Percentiles rank a stretch among this genome's conserved stretches.
phyloP scores from a whole-genome alignment of 2,113 vertebrate species.

The Todiramphus saurophagus region DNA sequence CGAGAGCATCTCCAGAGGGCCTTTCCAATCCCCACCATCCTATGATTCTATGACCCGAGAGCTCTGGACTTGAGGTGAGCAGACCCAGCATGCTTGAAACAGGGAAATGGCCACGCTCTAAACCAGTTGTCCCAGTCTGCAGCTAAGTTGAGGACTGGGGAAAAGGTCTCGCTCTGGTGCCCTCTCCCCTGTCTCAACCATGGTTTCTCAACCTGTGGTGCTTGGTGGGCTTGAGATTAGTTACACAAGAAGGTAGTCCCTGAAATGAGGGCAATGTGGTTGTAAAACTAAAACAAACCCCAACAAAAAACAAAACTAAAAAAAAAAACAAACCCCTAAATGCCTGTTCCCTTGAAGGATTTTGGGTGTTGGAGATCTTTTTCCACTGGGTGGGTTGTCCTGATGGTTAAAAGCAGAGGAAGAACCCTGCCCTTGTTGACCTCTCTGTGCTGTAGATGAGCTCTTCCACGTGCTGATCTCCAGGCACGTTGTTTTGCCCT shows the following conservation, averaged over 20 bases:
- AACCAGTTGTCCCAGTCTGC: neutral
- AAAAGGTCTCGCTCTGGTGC: neutral
- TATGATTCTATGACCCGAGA: neutral
- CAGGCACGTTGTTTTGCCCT: neutral
- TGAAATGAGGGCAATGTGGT: neutral
- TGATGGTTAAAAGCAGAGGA: neutral
- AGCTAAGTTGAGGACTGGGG: neutral
- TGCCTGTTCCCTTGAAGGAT: neutral
- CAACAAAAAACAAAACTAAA: no score
- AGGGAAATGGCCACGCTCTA: accelerated
- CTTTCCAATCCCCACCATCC: no score
- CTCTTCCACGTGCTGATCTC: neutral
- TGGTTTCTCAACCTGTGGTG: neutral
- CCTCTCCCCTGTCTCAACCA: neutral
- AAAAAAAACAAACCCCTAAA: no score
- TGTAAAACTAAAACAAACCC: neutral
- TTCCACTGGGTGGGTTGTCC: neutral
- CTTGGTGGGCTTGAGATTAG: accelerated
- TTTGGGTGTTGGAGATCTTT: neutral
- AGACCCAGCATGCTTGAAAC: neutral
- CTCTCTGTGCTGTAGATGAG: neutral
- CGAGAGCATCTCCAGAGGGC: no score
- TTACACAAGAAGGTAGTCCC: neutral
- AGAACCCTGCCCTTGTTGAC: neutral
- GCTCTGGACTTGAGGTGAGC: neutral